These are phyloP conservation scores for Aurelia sp. DNA, from an alignment of 30 jellyfish, hydroid and myxozoan genomes.

Conservation along the genomic window DNA sequence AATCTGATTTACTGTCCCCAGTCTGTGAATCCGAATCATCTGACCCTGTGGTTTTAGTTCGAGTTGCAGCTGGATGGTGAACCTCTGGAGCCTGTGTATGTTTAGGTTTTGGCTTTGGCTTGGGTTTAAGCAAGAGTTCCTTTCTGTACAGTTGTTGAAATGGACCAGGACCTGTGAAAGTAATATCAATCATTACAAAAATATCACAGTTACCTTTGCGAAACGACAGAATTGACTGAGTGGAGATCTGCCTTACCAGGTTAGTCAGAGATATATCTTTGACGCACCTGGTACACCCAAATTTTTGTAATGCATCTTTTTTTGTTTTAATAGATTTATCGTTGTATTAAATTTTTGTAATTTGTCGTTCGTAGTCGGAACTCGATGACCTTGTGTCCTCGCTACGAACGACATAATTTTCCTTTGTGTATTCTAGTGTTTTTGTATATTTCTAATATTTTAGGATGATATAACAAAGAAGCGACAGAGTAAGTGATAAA, in stretches of 20 bases:
- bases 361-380: too few relatives aligned
- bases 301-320: too few relatives aligned
- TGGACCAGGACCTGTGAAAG: constrained; percentile 45
- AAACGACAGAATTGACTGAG: not conserved
- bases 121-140: constrained; percentile 49
- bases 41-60: not conserved
- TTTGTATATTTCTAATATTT: too few relatives aligned
- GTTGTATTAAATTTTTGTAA: too few relatives aligned
- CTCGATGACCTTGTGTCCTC: too few relatives aligned
- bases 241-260: too few relatives aligned
- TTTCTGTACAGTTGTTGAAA: constrained; percentile 40
- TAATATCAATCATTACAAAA: not conserved
- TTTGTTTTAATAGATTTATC: too few relatives aligned
- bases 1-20: constrained; percentile 1
- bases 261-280: too few relatives aligned
- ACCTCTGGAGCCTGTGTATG: not conserved
- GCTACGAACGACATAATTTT: too few relatives aligned
- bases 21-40: not conserved
- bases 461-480: too few relatives aligned
- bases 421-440: too few relatives aligned
- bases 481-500: not conserved
- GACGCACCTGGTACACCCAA: too few relatives aligned
- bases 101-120: constrained; percentile 36
- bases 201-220: not conserved
- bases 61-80: constrained; percentile 2